Evolutionary conservation across 2,797 vertebrate species (phyloP), one percentile per base, ranked within the genome.

Genomic region (Sebastes taczanowskii): DNA sequence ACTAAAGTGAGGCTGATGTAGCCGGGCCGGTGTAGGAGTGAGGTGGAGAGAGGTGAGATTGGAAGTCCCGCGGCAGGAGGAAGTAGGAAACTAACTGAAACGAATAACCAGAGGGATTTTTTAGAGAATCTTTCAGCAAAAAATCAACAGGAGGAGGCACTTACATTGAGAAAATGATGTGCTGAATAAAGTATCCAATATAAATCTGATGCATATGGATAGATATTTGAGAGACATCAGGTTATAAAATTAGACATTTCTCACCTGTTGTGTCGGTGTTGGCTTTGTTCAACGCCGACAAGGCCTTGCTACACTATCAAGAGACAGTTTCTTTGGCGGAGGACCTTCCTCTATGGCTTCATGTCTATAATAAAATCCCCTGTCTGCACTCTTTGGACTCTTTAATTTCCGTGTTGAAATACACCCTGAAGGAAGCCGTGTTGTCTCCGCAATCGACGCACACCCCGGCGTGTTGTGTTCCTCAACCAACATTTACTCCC

Each of bases 401-500:
- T 22, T 85, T 71, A 34, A 56, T 82, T 27, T 61, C 59, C 2
- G 9, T 34, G 8, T 46, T 60, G 20, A 63, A 42, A 67, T 11
- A 35, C 53, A 6, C n/a, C 29, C 32, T 3, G 13, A 71, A 70
- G 82, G 75, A 82, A 65, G 8, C 25, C 11, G 23, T 10, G 58
- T 64, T 63, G 68, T 86, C 70, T 77, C 62, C 20, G 58, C 75
- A 22, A 23, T 80, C 35, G 81, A 59, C 18, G 2, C 58, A 64
- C 74, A 52, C 74, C 78, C 68, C 68, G 16, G 42, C 42, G 18
- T 13, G 76, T 71, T n/a, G 81, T 78, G 84, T 74, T 91, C 74
- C 78, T 85, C 71, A 69, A 87, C 80, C 87, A 91, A 86, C 85
- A 83, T 90, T 89, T 85, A 80, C 83, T 74, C 76, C 69, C 2